phyloP scores from a whole-genome alignment of 2,888 invertebrate genomes.

The Nysson spinosus region DNA sequence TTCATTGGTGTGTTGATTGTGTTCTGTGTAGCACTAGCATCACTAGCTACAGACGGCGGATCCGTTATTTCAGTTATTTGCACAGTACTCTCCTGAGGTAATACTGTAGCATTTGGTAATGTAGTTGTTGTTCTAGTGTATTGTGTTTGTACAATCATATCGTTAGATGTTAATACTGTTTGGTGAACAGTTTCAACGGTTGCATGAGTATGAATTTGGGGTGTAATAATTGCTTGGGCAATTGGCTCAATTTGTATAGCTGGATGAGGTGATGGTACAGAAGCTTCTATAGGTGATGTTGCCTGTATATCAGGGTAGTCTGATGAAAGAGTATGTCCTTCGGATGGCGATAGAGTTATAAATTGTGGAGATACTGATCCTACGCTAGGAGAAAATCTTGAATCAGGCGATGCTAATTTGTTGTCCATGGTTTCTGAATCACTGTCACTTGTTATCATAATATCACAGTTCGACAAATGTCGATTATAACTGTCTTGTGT shows the following conservation, averaged over 20 bases:
- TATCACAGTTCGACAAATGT: constrained; percentile 87
- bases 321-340: constrained; percentile 69
- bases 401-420: constrained; percentile 69
- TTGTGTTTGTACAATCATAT: constrained; percentile 74
- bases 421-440: constrained; percentile 83
- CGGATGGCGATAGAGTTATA: constrained; percentile 71
- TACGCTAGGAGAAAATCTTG: constrained; percentile 66
- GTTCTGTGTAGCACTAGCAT: constrained; percentile 50
- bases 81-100: constrained; percentile 69
- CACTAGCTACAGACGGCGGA: constrained; percentile 55
- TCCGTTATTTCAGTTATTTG: constrained; percentile 73
- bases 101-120: constrained; percentile 69
- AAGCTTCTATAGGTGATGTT: constrained; percentile 72
- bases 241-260: constrained; percentile 72
- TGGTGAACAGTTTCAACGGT: constrained; percentile 74
- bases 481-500: constrained; percentile 89
- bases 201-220: constrained; percentile 72
- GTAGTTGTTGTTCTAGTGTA: constrained; percentile 74
- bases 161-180: constrained; percentile 75
- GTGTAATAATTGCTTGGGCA: constrained; percentile 71
- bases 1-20: constrained; percentile 50
- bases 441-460: constrained; percentile 89
- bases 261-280: constrained; percentile 72
- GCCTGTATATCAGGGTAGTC: constrained; percentile 72
- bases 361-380: constrained; percentile 69